Percentiles rank a stretch among this genome's conserved stretches.
Conservation (phyloP, 2,797 vertebrate species). For the Mycteria americana region DNA sequence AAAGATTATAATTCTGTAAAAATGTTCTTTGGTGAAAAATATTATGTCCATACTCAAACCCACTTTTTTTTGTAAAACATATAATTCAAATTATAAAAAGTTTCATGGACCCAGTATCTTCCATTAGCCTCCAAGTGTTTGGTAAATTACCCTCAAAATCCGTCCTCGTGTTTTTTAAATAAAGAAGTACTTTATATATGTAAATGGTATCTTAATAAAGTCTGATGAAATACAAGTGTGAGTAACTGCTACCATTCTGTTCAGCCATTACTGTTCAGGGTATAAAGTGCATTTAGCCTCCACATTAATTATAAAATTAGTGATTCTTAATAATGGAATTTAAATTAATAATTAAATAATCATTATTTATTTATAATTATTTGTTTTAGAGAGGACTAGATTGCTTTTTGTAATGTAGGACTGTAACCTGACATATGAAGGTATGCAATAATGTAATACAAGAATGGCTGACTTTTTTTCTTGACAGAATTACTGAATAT, state of each 20-base stretch:
- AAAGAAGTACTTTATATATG: not conserved
- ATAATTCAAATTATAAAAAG: not conserved
- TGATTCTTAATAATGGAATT: not conserved
- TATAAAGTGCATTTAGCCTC: not conserved
- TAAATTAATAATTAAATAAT: not conserved
- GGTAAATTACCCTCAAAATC: not conserved
- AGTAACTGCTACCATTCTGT: not conserved
- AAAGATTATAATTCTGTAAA: not conserved
- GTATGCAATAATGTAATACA: not conserved
- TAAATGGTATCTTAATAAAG: not conserved
- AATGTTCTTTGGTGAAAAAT: not conserved
- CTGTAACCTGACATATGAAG: not conserved
- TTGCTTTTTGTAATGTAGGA: not conserved
- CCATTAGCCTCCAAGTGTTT: not conserved
- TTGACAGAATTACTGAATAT: not conserved
- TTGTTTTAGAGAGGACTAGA: not conserved
- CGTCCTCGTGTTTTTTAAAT: not conserved
- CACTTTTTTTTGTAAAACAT: not conserved
- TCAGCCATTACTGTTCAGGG: not conserved
- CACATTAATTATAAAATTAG: not conserved
- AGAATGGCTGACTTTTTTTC: not conserved
- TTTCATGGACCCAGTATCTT: not conserved
- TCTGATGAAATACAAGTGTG: not conserved
- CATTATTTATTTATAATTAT: not conserved
- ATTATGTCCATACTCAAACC: not conserved